Conservation (phyloP, 2,888 invertebrate genomes). For the Gymnosoma rotundatum region DNA sequence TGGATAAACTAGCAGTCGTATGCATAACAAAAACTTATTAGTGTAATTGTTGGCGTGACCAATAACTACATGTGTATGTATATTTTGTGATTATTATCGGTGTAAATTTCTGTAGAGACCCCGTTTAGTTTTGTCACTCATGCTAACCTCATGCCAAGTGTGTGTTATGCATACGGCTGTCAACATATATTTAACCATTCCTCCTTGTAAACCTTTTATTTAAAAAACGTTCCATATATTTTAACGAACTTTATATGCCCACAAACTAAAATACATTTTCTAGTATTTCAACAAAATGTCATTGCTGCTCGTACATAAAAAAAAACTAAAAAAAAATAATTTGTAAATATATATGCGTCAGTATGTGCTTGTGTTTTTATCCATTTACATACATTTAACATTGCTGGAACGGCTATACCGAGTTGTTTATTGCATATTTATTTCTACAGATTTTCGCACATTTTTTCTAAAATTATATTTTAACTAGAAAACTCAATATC, state of each 20-base stretch:
- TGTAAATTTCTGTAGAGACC: too few species aligned
- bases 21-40: too few species aligned
- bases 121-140: too few species aligned
- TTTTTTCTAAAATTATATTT: conserved; percentile 27
- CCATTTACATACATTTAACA: conserved; percentile 57
- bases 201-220: too few species aligned
- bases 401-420: conserved; percentile 11
- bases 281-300: conserved; percentile 37
- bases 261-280: not conserved
- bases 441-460: conserved; percentile 58
- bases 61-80: too few species aligned
- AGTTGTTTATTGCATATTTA: conserved; percentile 17
- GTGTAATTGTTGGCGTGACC: too few species aligned
- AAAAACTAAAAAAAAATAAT: conserved; percentile 11
- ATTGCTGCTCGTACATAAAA: conserved; percentile 31
- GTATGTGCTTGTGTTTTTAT: not conserved
- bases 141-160: too few species aligned
- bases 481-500: conserved; percentile 37
- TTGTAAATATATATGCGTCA: not conserved
- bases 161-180: too few species aligned
- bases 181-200: too few species aligned
- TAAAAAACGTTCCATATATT: too few species aligned
- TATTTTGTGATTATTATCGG: too few species aligned
- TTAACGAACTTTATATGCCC: not conserved
- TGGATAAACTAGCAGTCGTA: too few species aligned